phyloP scores from a whole-genome alignment of 2,888 invertebrate genomes.

The Serrognathus titanus region DNA sequence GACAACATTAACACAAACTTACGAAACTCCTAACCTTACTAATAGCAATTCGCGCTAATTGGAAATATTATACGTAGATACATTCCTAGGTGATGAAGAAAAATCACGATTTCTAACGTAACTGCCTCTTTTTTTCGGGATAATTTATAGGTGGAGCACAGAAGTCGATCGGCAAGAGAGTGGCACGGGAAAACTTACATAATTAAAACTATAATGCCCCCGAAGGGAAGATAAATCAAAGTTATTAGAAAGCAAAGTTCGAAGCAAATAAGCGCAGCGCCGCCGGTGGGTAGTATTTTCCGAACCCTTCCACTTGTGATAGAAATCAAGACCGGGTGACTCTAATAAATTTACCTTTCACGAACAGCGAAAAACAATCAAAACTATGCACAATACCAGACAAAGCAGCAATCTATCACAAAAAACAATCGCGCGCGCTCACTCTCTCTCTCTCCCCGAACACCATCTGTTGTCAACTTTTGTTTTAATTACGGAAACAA shows the following conservation, averaged over 20 bases:
- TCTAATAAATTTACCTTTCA: slow-evolving; percentile 47
- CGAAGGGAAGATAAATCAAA: slow-evolving; percentile 12
- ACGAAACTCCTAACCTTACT: too few relatives aligned
- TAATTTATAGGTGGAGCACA: too few relatives aligned
- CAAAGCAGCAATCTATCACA: slow-evolving; percentile 47
- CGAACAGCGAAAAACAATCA: slow-evolving; percentile 46
- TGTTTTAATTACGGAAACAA: slow-evolving; percentile 48
- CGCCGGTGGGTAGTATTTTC: neutral
- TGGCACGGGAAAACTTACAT: too few relatives aligned
- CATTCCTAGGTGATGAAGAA: too few relatives aligned
- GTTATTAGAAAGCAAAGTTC: slow-evolving; percentile 18
- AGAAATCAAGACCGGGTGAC: slow-evolving; percentile 43
- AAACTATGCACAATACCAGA: slow-evolving; percentile 47
- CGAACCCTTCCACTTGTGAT: slow-evolving; percentile 27
- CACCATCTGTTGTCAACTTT: slow-evolving; percentile 47
- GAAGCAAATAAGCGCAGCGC: slow-evolving; percentile 16
- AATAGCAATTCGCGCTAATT: too few relatives aligned
- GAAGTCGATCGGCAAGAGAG: too few relatives aligned
- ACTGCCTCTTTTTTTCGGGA: too few relatives aligned
- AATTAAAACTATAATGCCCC: too few relatives aligned
- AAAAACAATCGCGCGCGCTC: slow-evolving; percentile 41
- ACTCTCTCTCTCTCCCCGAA: slow-evolving; percentile 9
- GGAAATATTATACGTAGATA: too few relatives aligned
- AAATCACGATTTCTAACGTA: too few relatives aligned
- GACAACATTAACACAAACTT: too few relatives aligned